These are phyloP conservation scores for Ochlodes sylvanus DNA, from an alignment of 2,888 invertebrate species.

Conservation along the genomic window DNA sequence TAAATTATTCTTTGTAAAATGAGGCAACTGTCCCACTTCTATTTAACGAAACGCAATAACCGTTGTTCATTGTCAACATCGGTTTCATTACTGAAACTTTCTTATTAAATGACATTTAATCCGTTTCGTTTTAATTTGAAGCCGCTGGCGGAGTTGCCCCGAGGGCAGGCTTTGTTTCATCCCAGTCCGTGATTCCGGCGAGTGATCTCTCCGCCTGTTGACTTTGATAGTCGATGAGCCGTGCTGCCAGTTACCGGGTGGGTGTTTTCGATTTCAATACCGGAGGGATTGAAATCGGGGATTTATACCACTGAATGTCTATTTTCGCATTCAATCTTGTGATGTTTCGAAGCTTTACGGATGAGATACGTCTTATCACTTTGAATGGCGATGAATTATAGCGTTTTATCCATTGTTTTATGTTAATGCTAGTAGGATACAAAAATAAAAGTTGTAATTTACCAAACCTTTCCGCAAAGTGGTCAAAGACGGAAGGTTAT, in stretches of 20 bases:
- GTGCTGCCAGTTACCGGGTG: background rate
- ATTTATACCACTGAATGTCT: conserved; percentile 1
- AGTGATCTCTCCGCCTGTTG: conserved; percentile 8
- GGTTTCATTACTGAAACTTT: conserved; percentile 8
- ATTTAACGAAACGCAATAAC: background rate
- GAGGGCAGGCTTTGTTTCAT: conserved; percentile 1
- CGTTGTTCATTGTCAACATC: background rate
- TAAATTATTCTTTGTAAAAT: no score
- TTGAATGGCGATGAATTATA: background rate
- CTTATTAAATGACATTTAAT: conserved; percentile 9
- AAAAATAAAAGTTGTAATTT: no score
- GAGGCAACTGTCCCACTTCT: no score
- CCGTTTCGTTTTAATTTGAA: conserved; percentile 8
- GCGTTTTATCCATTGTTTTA: no score
- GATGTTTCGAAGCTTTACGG: background rate
- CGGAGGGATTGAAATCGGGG: conserved; percentile 1
- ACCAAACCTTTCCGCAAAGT: no score
- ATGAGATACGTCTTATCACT: background rate
- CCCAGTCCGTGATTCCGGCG: background rate
- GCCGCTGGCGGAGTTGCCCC: background rate
- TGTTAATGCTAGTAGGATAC: no score
- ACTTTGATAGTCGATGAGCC: conserved; percentile 10
- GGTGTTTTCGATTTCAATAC: background rate
- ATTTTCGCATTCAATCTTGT: conserved; percentile 5
- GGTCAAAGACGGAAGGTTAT: no score